Percentiles rank a stretch among this genome's conserved stretches.
Evolutionary conservation across 2,888 invertebrate species (phyloP).

Genomic region (Rhimphoctona megacephalus): DNA sequence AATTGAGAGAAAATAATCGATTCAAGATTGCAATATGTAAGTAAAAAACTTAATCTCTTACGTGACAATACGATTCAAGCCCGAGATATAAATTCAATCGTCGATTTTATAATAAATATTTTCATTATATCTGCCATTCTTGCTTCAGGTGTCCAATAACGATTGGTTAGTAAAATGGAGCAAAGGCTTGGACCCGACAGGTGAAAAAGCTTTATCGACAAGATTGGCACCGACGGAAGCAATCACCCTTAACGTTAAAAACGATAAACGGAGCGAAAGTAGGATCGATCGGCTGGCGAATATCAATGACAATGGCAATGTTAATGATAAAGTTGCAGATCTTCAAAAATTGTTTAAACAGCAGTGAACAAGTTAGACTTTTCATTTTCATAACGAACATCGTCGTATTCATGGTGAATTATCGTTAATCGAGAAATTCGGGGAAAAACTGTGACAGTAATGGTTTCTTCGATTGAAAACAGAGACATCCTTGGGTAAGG

Average conservation of each 20-base stretch:
- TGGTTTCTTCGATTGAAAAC: not conserved
- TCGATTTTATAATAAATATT: not conserved
- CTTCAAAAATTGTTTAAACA: constrained; percentile 62
- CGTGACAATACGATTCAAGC: not conserved
- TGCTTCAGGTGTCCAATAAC: constrained; percentile 67
- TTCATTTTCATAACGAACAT: not conserved
- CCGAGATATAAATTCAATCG: not conserved
- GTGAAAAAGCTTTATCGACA: constrained; percentile 43
- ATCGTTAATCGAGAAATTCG: constrained; percentile 19
- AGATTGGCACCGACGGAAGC: constrained; percentile 42
- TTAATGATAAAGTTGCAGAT: constrained; percentile 47
- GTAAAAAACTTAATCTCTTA: not conserved
- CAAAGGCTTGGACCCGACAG: constrained; percentile 61
- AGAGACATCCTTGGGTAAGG: not conserved
- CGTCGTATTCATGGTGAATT: not conserved
- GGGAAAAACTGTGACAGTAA: not conserved
- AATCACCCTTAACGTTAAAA: constrained; percentile 61
- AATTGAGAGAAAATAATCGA: too few relatives aligned
- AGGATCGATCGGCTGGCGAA: constrained; percentile 3
- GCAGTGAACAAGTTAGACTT: constrained; percentile 59
- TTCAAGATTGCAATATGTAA: too few relatives aligned
- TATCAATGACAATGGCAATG: constrained; percentile 1
- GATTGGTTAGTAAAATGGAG: constrained; percentile 79
- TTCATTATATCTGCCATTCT: not conserved
- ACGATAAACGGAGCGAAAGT: constrained; percentile 46